These are phyloP conservation scores for Myocastor coypus DNA, from an alignment of 2,113 vertebrate species.

Conservation along the genomic window DNA sequence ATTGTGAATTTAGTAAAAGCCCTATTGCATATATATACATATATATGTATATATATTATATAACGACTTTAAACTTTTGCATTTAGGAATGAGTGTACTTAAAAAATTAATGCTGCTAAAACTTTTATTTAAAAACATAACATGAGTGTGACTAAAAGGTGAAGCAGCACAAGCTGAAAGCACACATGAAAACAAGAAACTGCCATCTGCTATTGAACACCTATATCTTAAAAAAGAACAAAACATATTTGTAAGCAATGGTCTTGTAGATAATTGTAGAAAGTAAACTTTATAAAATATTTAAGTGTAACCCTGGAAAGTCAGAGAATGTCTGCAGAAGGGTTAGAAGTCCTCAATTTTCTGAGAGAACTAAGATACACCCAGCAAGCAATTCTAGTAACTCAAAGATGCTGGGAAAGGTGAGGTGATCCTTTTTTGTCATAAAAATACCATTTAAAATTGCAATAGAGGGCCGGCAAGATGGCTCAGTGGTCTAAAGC, in stretches of 20 bases:
- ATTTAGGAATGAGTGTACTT: conserved; percentile 70
- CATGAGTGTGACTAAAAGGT: conserved; percentile 33
- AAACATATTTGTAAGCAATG: conserved; percentile 54
- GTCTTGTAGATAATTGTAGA: conserved; percentile 48
- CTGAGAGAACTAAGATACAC: background rate
- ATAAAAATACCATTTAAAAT: conserved; percentile 21
- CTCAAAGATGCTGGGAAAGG: background rate
- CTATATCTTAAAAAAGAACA: conserved; percentile 62
- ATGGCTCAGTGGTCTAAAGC: no score
- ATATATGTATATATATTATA: conserved; percentile 21
- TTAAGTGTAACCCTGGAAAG: conserved; percentile 3
- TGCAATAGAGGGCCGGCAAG: no score
- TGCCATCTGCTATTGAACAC: conserved; percentile 44
- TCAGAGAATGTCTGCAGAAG: background rate
- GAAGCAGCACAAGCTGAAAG: conserved; percentile 38
- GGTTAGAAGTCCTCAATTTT: background rate
- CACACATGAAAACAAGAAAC: conserved; percentile 61
- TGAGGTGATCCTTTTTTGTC: background rate
- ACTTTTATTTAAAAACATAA: conserved; percentile 60
- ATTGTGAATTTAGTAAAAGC: conserved; percentile 82
- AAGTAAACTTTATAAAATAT: conserved; percentile 67
- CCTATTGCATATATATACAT: conserved; percentile 81
- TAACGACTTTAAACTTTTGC: conserved; percentile 72
- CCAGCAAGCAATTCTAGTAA: background rate
- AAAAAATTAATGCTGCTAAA: conserved; percentile 73